phyloP scores from a whole-genome alignment of 64 coral and sea anemone species.

The Montipora efflorescens region DNA sequence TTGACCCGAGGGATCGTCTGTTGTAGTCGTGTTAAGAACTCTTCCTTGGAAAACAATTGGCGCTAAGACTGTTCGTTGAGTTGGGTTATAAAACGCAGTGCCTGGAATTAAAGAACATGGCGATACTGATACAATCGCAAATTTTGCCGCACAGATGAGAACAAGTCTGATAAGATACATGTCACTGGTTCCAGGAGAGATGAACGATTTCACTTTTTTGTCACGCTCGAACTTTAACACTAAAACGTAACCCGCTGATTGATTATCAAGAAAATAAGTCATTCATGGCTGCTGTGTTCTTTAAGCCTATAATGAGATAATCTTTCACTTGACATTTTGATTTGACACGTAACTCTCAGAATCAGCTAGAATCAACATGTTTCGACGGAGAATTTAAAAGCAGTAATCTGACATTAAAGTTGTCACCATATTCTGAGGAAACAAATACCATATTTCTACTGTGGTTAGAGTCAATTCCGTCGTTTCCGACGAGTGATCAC shows the following conservation, averaged over 20 bases:
- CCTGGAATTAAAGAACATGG: conserved; percentile 47
- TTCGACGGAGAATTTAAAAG: background rate
- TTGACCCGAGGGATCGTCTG: background rate
- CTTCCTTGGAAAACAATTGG: conserved; percentile 76
- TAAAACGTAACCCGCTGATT: background rate
- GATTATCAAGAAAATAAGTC: conserved; percentile 12
- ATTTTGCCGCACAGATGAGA: background rate
- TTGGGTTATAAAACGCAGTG: conserved; percentile 45
- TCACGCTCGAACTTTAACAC: conserved; percentile 33
- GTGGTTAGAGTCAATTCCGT: conserved; percentile 1
- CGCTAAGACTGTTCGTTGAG: conserved; percentile 79
- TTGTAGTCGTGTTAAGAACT: conserved; percentile 70
- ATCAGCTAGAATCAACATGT: background rate
- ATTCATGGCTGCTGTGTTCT: conserved; percentile 1
- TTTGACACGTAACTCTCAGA: background rate
- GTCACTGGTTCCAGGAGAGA: background rate
- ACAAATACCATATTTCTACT: background rate
- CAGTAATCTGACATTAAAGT: too few relatives aligned
- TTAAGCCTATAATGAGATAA: background rate
- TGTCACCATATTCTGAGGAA: too few relatives aligned
- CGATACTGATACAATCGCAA: conserved; percentile 26
- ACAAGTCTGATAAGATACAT: conserved; percentile 26
- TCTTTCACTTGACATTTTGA: background rate
- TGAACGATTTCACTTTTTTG: background rate
- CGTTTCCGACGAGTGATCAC: conserved; percentile 27